phyloP scores from a whole-genome alignment of 2,113 vertebrate genomes.

The Platysteira castanea region DNA sequence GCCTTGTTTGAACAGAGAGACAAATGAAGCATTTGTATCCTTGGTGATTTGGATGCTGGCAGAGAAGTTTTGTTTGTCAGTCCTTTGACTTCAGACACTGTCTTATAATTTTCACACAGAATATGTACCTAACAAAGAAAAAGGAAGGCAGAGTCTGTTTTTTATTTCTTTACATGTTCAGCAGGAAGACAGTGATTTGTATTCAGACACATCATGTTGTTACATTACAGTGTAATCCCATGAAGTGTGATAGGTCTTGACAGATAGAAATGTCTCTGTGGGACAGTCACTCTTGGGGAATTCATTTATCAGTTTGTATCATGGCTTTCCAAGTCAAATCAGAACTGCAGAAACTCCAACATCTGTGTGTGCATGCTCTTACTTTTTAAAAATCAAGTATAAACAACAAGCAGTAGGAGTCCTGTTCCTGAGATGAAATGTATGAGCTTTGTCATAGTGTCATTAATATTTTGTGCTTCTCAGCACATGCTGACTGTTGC shows the following conservation, averaged over 20 bases:
- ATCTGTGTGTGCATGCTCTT: not conserved
- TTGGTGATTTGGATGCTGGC: constrained; percentile 13
- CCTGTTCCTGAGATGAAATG: constrained; percentile 7
- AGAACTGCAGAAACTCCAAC: constrained; percentile 16
- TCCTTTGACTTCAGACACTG: constrained; percentile 1
- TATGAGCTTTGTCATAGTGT: not conserved
- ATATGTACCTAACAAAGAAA: not conserved
- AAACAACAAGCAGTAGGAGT: constrained; percentile 13
- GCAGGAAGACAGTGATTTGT: constrained; percentile 30
- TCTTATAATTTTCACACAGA: not conserved
- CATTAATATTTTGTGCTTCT: constrained; percentile 41
- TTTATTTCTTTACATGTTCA: constrained; percentile 6
- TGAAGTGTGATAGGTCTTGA: constrained; percentile 28
- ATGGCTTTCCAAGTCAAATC: not conserved
- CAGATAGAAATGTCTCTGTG: constrained; percentile 20
- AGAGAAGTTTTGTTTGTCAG: constrained; percentile 5
- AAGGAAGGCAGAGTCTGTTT: not conserved
- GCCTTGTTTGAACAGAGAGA: not conserved
- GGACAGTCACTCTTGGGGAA: not conserved
- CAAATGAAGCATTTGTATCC: not conserved
- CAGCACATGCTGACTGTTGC: not conserved
- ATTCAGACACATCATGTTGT: constrained; percentile 7
- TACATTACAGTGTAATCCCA: not conserved
- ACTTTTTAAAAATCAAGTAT: not conserved
- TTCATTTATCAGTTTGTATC: constrained; percentile 22